Conservation (phyloP, 2,113 vertebrate genomes). For the Lichenostomus cassidix region DNA sequence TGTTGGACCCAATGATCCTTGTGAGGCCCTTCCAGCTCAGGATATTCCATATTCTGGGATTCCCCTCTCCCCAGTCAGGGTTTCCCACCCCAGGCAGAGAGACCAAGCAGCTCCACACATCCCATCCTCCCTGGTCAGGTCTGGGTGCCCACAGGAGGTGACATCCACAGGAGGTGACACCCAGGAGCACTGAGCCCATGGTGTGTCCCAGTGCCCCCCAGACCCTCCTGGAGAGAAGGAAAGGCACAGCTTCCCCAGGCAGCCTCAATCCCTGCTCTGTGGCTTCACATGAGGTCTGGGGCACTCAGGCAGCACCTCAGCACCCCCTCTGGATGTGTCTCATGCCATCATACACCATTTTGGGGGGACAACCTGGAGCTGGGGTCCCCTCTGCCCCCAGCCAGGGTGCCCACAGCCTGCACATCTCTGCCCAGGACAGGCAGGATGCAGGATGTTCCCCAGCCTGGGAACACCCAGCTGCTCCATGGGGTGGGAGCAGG, state of each 20-base stretch:
- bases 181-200: too few species aligned
- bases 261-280: not conserved
- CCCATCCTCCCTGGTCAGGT: not conserved
- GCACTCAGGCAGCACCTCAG: fast-evolving
- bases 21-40: not conserved
- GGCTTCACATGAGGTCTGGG: not conserved
- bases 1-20: fast-evolving
- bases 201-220: too few species aligned
- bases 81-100: not conserved
- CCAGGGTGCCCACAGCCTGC: not conserved
- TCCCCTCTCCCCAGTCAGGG: fast-evolving
- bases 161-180: too few species aligned
- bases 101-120: not conserved
- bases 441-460: not conserved
- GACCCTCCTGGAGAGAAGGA: not conserved
- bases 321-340: not conserved
- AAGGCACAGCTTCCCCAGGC: not conserved
- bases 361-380: not conserved
- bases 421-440: not conserved
- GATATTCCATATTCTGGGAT: not conserved
- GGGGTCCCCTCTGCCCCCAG: fast-evolving
- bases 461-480: not conserved
- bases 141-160: not conserved
- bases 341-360: fast-evolving
- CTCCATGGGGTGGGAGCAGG: fast-evolving